These are phyloP conservation scores for Solea senegalensis DNA, from an alignment of 2,113 vertebrate genomes.

Conservation along the genomic window DNA sequence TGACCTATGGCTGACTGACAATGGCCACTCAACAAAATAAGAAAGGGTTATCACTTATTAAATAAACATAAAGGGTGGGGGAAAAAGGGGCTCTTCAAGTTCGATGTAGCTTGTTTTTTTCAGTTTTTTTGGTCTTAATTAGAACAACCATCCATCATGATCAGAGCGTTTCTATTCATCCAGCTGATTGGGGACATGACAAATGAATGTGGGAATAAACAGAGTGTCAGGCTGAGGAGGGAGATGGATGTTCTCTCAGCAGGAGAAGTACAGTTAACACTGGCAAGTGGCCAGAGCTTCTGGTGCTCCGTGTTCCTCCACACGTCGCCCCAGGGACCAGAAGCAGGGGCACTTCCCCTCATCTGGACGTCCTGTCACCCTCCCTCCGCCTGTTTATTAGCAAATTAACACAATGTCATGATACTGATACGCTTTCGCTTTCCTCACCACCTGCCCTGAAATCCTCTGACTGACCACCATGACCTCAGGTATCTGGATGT, in stretches of 20 bases:
- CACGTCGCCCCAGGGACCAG: slow-evolving; percentile 71
- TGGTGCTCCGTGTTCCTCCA: slow-evolving; percentile 62
- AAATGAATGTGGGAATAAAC: slow-evolving; percentile 94
- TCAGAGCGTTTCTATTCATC: slow-evolving; percentile 88
- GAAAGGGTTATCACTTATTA: slow-evolving; percentile 68
- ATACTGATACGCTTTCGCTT: slow-evolving; percentile 64
- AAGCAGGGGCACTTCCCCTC: slow-evolving; percentile 71
- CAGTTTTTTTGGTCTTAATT: slow-evolving; percentile 85
- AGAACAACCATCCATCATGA: slow-evolving; percentile 88
- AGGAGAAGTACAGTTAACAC: slow-evolving; percentile 87
- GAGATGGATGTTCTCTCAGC: slow-evolving; percentile 92
- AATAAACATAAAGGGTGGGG: slow-evolving; percentile 51
- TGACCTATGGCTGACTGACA: slow-evolving; percentile 79
- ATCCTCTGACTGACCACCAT: slow-evolving; percentile 49
- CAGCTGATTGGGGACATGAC: slow-evolving; percentile 91
- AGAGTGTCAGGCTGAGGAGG: slow-evolving; percentile 84
- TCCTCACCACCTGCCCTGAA: slow-evolving; percentile 56
- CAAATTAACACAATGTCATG: slow-evolving; percentile 81
- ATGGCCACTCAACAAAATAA: slow-evolving; percentile 66
- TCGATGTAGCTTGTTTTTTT: slow-evolving; percentile 71
- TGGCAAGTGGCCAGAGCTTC: slow-evolving; percentile 86
- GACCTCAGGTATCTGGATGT: slow-evolving; percentile 73
- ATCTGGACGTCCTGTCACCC: slow-evolving; percentile 72
- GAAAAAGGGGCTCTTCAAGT: slow-evolving; percentile 64
- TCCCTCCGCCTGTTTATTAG: slow-evolving; percentile 79